Evolutionary conservation across 2,113 vertebrate species (phyloP).

Genomic region (Podiceps cristatus): DNA sequence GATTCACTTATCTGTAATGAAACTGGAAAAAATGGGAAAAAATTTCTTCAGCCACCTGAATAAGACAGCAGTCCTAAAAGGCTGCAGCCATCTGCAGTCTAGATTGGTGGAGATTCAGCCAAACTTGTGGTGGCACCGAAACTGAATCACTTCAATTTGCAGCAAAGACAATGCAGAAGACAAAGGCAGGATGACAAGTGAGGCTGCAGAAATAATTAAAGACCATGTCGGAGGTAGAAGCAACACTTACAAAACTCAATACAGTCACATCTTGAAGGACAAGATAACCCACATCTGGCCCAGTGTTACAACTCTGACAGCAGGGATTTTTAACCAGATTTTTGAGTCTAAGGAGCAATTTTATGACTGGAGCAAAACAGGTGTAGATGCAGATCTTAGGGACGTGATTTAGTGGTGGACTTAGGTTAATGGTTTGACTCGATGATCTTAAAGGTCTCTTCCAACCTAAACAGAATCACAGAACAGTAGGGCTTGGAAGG

Average conservation of each 20-base stretch:
- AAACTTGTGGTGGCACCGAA: not conserved
- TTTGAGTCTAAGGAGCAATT: not conserved
- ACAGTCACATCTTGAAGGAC: not conserved
- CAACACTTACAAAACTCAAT: not conserved
- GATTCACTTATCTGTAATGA: not conserved
- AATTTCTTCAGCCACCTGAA: not conserved
- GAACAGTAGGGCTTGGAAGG: no score
- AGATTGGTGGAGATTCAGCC: not conserved
- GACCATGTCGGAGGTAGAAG: not conserved
- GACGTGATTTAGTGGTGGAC: no score
- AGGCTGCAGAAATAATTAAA: not conserved
- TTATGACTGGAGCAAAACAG: not conserved
- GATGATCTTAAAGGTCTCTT: no score
- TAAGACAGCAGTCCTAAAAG: not conserved
- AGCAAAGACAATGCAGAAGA: not conserved
- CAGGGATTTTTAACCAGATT: not conserved
- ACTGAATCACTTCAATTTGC: not conserved
- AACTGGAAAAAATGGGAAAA: not conserved
- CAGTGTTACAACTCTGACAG: not conserved
- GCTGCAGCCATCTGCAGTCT: not conserved
- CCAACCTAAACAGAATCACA: no score
- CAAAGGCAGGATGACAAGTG: not conserved
- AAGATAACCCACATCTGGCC: not conserved
- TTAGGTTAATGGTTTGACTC: no score
- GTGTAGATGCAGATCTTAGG: not conserved